Evolutionary conservation across 2,797 vertebrate species (phyloP), one percentile per base, ranked within the genome.

Genomic region (Parambassis ranga): DNA sequence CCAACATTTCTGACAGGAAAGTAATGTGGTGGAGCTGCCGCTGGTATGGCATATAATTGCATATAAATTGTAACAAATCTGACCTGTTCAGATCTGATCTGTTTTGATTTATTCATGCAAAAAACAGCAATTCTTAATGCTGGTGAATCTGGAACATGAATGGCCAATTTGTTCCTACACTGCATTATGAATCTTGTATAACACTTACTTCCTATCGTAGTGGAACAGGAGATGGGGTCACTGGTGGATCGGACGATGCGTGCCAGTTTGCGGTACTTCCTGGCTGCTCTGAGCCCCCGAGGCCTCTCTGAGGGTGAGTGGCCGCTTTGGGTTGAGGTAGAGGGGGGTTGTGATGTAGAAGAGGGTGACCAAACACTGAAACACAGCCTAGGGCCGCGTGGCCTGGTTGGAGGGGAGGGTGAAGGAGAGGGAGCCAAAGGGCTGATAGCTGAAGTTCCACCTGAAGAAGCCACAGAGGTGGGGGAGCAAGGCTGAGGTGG

Each of bases 161-260:
- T 26, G n/a, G 35, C 5, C n/a, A 8, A 50, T 14, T 37, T 49
- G 26, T 37, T 14, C n/a, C n/a, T 47, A 24, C 27, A 31, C 6
- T 20, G 7, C 6, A 14, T 30, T 47, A 15, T 36, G 23, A 49
- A 8, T 36, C 30, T 24, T 43, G 3, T n/a, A 7, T 24, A 26
- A 42, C 2, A 87, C 91, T 27, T 87, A 99, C 97, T 91, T 96
- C 91, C 89, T 32, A 75, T 33, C 0, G 71, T 28, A 14, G 94
- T 94, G 0, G 90, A 89, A 58, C 94, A 96, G 1, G 95, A 93
- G 37, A 95, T 84, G 0, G 97, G 97, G 88, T 98, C 97, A 26
- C 97, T 99, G 87, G 93, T 94, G 16, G 97, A 99, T 3, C 95
- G 95, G 63, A 96, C 93, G 3, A 98, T 95, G 53, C 59, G 91